Evolutionary conservation across 2,888 invertebrate genomes (phyloP).

Genomic region (Drosophila mulleri): DNA sequence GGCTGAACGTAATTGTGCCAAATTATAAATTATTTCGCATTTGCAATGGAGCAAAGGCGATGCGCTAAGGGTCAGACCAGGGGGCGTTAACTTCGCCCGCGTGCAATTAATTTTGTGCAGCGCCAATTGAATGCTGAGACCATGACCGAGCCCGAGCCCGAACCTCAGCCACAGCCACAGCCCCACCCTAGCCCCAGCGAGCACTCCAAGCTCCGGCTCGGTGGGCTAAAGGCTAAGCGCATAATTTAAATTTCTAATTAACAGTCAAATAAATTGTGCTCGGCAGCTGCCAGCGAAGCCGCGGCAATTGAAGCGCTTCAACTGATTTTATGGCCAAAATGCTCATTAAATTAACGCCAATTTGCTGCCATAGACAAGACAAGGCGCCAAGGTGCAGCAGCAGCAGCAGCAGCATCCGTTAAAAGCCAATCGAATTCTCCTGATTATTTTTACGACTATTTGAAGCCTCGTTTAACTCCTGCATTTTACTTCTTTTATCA

Average conservation of each 20-base stretch:
- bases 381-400: constrained; percentile 29
- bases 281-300: constrained; percentile 52
- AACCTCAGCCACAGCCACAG: background rate
- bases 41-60: constrained; percentile 62
- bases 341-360: constrained; percentile 73
- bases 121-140: constrained; percentile 64
- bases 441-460: constrained; percentile 5
- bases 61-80: constrained; percentile 48
- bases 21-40: constrained; percentile 79
- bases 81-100: constrained; percentile 10
- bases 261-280: constrained; percentile 77
- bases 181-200: constrained; percentile 5
- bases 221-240: constrained; percentile 65
- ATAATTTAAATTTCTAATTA: constrained; percentile 80
- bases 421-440: constrained; percentile 31
- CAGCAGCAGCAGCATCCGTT: constrained; percentile 1
- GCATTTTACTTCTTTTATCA: background rate
- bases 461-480: background rate
- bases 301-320: constrained; percentile 64
- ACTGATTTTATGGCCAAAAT: constrained; percentile 71
- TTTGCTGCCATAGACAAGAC: constrained; percentile 63
- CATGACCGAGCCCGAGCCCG: constrained; percentile 10
- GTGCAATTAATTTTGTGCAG: constrained; percentile 75
- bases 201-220: constrained; percentile 14
- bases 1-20: constrained; percentile 72